Base-by-base conservation (phyloP, 2,113 vertebrate species). In the Lates calcarifer region DNA sequence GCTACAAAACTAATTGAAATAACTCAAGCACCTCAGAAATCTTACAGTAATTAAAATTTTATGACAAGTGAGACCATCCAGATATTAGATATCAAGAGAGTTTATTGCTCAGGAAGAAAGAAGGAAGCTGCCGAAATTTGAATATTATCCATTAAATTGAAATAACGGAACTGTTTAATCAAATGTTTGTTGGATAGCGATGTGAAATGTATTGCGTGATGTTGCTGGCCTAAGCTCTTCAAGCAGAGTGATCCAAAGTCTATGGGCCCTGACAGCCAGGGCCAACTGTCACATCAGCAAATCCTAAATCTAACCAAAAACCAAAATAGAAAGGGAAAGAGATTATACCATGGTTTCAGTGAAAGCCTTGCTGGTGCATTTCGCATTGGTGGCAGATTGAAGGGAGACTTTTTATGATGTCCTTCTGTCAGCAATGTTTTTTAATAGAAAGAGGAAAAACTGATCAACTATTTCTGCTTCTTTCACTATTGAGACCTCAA, bases 231-330 rank as follows among this genome's bases (percentile, higher is more conserved):
- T 81, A 53, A 67, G 63, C 26, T 74, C 20, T 3, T 60, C 22
- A 53, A 51, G 15, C 70, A 24, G 41, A 4, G 24, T 37, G 62
- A 66, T 73, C 69, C 69, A 45, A 24, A 75, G 9, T 39, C 37
- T 70, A 11, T 33, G n/a, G 35, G 13, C 39, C 61, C 62, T 47
- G n/a, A 68, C 63, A 63, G 56, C 39, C 55, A 55, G 47, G 28
- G 39, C 24, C 29, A 29, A 70, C 47, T 41, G 73, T 49, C 58
- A 76, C 73, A 64, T 66, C 57, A 70, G 57, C 24, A 55, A 71
- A 63, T 71, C 67, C 74, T 61, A 31, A 72, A 77, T 62, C 29
- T 45, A 67, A 78, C 35, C 62, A 28, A 71, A 58, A 77, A 31
- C 10, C 60, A 39, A 39, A 65, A 49, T 13, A 62, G 64, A 53